Evolutionary conservation across 1,140 invertebrate genomes (phyloP).

Genomic region (Steinernema khuongi): DNA sequence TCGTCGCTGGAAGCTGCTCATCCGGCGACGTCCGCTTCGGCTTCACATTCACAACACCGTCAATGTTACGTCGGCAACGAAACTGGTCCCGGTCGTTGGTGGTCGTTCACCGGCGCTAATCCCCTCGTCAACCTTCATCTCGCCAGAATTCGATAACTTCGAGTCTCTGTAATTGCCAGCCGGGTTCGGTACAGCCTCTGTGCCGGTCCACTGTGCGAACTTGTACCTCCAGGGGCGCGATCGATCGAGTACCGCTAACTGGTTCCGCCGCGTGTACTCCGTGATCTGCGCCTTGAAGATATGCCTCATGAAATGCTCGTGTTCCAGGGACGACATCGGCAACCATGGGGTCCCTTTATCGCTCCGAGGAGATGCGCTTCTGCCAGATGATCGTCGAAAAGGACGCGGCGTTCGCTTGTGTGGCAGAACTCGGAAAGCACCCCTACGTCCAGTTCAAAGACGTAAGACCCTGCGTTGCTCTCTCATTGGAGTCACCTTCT

Average conservation of each 20-base stretch:
- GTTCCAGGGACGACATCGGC: not conserved
- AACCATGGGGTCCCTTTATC: constrained; percentile 68
- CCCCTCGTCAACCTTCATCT: constrained; percentile 2
- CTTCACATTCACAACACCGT: not conserved
- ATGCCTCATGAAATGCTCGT: not conserved
- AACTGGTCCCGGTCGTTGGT: not conserved
- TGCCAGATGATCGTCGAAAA: constrained; percentile 82
- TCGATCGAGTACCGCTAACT: constrained; percentile 20
- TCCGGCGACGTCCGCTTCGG: not conserved
- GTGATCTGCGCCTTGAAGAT: not conserved
- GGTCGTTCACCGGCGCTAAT: not conserved
- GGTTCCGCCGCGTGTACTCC: not conserved
- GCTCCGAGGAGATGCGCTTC: constrained; percentile 80
- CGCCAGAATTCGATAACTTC: constrained; percentile 6
- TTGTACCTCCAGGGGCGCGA: constrained; percentile 11
- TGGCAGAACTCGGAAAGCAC: constrained; percentile 79
- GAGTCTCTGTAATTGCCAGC: constrained; percentile 7
- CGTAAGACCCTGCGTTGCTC: constrained; percentile 65
- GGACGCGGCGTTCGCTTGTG: constrained; percentile 79
- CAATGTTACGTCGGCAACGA: not conserved
- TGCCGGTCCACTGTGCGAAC: not conserved
- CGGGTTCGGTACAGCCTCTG: not conserved
- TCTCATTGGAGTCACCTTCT: not conserved
- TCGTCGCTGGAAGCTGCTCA: not conserved
- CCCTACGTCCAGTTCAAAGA: constrained; percentile 84